phyloP scores from a whole-genome alignment of 2,888 invertebrate genomes.

The Pyrrhosoma nymphula region DNA sequence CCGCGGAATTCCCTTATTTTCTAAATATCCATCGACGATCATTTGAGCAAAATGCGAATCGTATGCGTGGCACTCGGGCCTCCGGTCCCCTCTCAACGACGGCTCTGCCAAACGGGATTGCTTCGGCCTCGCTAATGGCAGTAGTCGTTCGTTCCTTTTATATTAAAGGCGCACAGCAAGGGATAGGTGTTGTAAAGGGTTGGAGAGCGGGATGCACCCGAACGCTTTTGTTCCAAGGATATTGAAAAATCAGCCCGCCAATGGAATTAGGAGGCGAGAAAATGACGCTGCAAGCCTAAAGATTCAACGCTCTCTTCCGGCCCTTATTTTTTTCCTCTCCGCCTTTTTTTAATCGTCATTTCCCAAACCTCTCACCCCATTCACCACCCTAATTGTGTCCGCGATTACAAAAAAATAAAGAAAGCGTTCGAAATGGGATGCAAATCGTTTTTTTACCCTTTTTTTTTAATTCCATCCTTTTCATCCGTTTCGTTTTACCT shows the following conservation, averaged over 20 bases:
- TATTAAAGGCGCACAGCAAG: background rate
- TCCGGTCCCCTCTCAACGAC: background rate
- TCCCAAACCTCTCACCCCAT: background rate
- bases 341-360: background rate
- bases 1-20: background rate
- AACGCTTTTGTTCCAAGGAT: background rate
- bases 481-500: background rate
- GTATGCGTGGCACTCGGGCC: background rate
- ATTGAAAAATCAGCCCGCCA: conserved; percentile 27
- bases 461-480: background rate
- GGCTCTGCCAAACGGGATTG: background rate
- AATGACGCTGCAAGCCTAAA: background rate
- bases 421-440: conserved; percentile 5
- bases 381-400: background rate
- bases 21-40: background rate
- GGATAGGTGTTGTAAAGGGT: background rate
- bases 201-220: background rate
- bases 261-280: conserved; percentile 27
- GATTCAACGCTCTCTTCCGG: background rate
- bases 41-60: background rate
- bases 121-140: background rate
- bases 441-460: background rate
- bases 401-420: background rate
- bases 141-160: background rate
- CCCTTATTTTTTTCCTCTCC: background rate